Base-by-base conservation (phyloP, 2,113 vertebrate species). In the Rhegmatorhina hoffmannsi region DNA sequence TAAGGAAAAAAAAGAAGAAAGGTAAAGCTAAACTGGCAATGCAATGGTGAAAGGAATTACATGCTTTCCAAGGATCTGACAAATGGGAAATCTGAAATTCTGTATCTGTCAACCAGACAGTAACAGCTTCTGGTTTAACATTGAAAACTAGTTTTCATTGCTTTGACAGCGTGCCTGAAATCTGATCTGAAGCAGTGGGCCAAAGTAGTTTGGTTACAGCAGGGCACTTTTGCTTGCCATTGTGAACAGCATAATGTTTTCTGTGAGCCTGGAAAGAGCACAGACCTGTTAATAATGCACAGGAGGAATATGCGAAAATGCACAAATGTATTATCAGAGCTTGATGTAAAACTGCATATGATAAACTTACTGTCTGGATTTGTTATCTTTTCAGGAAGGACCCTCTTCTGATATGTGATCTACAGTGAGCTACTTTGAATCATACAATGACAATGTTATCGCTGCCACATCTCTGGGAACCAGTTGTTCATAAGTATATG, bases 381-480 rank as follows among this genome's bases (percentile, higher is more conserved):
- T 95, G 72, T 92, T 90, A 10, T 88, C 14, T 49, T 96, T 96
- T 78, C 95, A 97, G 94, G 69, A 86, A 83, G 83, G 83, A 92
- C 60, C 56, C n/a, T 94, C 88, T 73, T 64, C 95, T 92, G 92
- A 88, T 44, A 96, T 96, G 94, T 97, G 94, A 96, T 63, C 94
- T 84, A 16, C 85, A 29, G 7, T 2, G 4, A 94, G 76, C 90
- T 78, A 6, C 88, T 59, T 29, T 33, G 93, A 84, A 73, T 92
- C 69, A 6, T 96, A 92, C 12, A 28, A 90, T 95, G 94, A 97
- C 92, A 93, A 96, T 96, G 96, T 96, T 96, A 95, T 96, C 94
- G 72, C 92, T 96, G 92, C 92, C 88, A 72, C 92, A 97, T 97
- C 94, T 97, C 95, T 94, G 94, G 94, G 90, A 96, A 92, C 94